phyloP scores from a whole-genome alignment of 2,797 vertebrate species.

The Galagoides demidoff region DNA sequence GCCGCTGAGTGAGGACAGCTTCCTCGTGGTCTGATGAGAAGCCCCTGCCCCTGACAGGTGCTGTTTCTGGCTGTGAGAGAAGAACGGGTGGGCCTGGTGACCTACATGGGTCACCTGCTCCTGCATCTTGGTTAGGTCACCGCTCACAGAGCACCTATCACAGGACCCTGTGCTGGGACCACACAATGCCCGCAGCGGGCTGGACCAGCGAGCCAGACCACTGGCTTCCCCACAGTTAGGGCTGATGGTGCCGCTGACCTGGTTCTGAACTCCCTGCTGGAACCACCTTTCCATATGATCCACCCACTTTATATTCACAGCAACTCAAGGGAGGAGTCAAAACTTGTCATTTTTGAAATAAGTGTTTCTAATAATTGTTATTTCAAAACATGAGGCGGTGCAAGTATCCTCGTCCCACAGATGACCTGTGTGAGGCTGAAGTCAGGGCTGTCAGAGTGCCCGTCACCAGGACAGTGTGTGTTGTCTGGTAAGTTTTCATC shows the following conservation, averaged over 20 bases:
- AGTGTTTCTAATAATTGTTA: background rate
- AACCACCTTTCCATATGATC: rapidly evolving
- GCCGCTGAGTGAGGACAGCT: background rate
- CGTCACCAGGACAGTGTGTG: background rate
- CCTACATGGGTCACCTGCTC: too few species aligned
- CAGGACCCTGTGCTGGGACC: background rate
- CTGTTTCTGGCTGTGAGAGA: background rate
- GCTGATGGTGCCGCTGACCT: rapidly evolving
- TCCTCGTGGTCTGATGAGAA: background rate
- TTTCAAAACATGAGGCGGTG: background rate
- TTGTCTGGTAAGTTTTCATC: background rate
- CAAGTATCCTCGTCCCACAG: background rate
- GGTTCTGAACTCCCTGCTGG: background rate
- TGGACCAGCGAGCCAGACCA: rapidly evolving
- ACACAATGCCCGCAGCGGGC: background rate
- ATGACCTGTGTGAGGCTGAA: background rate
- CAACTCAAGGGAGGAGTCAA: background rate
- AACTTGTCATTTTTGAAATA: background rate
- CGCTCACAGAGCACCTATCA: background rate
- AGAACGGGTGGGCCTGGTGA: background rate
- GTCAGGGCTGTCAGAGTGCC: background rate
- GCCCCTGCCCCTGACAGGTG: background rate
- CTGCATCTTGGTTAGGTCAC: background rate
- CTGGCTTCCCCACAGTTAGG: rapidly evolving
- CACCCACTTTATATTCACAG: background rate